Percentiles rank a stretch among this genome's conserved stretches.
phyloP scores from a whole-genome alignment of 2,888 invertebrate genomes.

The Formica aserva region DNA sequence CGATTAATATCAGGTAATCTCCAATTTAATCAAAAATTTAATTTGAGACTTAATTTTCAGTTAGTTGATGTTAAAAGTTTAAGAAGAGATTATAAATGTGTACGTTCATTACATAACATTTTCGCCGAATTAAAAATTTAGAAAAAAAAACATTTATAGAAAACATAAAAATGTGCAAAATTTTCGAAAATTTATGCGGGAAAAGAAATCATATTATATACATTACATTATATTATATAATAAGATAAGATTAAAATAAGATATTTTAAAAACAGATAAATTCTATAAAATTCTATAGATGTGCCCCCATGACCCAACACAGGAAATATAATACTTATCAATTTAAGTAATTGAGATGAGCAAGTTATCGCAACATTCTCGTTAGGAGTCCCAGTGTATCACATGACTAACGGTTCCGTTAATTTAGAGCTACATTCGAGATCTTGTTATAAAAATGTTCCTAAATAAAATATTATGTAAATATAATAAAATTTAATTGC shows the following conservation, averaged over 20 bases:
- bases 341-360: background rate
- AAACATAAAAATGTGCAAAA: background rate
- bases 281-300: background rate
- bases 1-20: background rate
- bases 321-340: background rate
- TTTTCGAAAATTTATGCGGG: background rate
- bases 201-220: background rate
- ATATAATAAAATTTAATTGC: background rate
- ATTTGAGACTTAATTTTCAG: background rate
- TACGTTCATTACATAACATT: background rate
- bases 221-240: no score
- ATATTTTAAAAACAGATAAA: background rate
- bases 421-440: background rate
- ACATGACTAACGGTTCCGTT: background rate
- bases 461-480: background rate
- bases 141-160: background rate
- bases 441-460: background rate
- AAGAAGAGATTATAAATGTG: background rate
- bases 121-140: background rate
- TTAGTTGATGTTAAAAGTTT: no score
- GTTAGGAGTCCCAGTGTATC: background rate
- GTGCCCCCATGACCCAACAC: background rate
- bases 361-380: conserved; percentile 15
- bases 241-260: no score
- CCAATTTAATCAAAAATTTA: background rate